Evolutionary conservation across 2,113 vertebrate genomes (phyloP).

Genomic region (Variabilichromis moorii): DNA sequence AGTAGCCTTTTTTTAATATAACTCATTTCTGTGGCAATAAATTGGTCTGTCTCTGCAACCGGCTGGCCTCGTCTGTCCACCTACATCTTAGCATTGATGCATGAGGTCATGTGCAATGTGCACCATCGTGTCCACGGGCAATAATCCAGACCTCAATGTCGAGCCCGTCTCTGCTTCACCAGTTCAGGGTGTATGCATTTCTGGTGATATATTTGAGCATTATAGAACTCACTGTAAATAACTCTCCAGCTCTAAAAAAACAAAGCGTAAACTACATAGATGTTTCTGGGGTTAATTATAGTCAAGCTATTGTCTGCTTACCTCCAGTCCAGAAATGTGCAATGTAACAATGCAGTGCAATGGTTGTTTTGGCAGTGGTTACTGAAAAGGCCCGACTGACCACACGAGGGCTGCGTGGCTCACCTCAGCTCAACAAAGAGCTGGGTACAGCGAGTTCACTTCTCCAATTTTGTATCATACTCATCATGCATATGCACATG

Average conservation of each 20-base stretch:
- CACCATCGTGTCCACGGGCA: not conserved
- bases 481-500: not conserved
- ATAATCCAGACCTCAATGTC: not conserved
- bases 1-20: not conserved
- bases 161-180: not conserved
- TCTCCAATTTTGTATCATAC: not conserved
- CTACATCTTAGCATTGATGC: slow-evolving; percentile 3
- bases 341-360: not conserved
- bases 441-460: not conserved
- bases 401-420: slow-evolving; percentile 10
- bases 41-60: not conserved
- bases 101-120: slow-evolving; percentile 2
- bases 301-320: not conserved
- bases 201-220: not conserved
- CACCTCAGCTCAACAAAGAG: slow-evolving; percentile 19
- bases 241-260: not conserved
- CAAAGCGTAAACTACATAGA: not conserved
- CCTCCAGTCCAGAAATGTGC: not conserved
- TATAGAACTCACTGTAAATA: not conserved
- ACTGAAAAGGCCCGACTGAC: not conserved
- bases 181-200: not conserved
- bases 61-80: slow-evolving; percentile 3
- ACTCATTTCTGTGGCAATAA: not conserved
- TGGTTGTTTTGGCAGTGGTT: not conserved
- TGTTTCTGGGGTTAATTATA: not conserved